A percentile compares a stretch with the other conserved stretches of the same genome.
phyloP scores from a whole-genome alignment of 1,140 invertebrate genomes.

The Medauroidea extradentata region DNA sequence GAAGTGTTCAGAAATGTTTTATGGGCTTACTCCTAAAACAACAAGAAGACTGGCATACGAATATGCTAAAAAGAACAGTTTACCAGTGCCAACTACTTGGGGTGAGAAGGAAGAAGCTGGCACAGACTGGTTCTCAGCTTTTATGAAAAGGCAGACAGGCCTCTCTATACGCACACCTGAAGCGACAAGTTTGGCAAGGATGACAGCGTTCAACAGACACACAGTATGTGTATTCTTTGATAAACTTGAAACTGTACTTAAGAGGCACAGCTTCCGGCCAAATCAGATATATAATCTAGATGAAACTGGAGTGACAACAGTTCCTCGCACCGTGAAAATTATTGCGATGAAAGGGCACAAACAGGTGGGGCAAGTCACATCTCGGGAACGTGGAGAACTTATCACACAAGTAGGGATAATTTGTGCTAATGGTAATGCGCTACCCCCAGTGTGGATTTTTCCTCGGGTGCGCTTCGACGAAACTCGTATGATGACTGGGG shows the following conservation, averaged over 20 bases:
- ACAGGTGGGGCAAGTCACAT: slow-evolving; percentile 25
- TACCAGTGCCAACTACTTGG: slow-evolving; percentile 31
- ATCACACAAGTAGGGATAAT: too few species aligned
- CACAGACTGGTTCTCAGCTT: slow-evolving; percentile 36
- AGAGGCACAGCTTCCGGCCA: too few species aligned
- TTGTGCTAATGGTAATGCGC: too few species aligned
- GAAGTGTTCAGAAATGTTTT: too few species aligned
- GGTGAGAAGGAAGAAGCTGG: slow-evolving; percentile 31
- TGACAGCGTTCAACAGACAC: slow-evolving; percentile 36
- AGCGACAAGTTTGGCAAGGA: slow-evolving; percentile 39
- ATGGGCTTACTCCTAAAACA: too few species aligned
- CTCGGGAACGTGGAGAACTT: too few species aligned
- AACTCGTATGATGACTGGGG: too few species aligned
- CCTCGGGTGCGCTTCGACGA: too few species aligned
- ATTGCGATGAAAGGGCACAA: slow-evolving; percentile 23
- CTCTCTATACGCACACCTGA: too few species aligned
- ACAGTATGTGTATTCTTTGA: slow-evolving; percentile 25
- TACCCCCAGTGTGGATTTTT: too few species aligned
- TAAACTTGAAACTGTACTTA: too few species aligned
- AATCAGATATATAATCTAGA: slow-evolving; percentile 37
- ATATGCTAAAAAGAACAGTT: slow-evolving; percentile 19
- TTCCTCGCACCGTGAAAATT: slow-evolving; percentile 31
- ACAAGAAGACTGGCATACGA: slow-evolving; percentile 26
- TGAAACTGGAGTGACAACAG: too few species aligned
- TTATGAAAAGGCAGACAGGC: slow-evolving; percentile 32